Conservation (phyloP, 1,140 invertebrate species). For the Agrilus planipennis region DNA sequence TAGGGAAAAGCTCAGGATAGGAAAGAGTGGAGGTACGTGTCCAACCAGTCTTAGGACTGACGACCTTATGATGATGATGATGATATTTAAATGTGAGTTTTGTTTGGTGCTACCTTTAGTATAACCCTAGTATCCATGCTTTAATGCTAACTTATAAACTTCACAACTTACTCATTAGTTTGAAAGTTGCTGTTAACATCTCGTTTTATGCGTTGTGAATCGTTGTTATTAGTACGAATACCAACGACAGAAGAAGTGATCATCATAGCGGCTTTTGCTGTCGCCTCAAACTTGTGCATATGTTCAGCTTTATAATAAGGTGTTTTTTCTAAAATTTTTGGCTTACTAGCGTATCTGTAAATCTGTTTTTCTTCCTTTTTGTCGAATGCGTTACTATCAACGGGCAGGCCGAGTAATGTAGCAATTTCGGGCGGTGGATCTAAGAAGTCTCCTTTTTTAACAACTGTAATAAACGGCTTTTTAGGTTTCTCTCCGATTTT, state of each 20-base stretch:
- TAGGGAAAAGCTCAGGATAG: too few relatives aligned
- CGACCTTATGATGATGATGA: too few relatives aligned
- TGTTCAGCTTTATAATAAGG: conserved; percentile 12
- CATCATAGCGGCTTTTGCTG: conserved; percentile 24
- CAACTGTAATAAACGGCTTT: conserved; percentile 60
- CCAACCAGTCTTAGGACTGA: too few relatives aligned
- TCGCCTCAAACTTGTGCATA: conserved; percentile 27
- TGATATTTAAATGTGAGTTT: too few relatives aligned
- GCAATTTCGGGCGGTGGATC: conserved; percentile 63
- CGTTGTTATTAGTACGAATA: conserved; percentile 7
- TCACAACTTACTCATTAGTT: conserved; percentile 11
- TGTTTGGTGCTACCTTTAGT: too few relatives aligned
- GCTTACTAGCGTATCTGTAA: conserved; percentile 48
- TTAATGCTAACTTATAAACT: too few relatives aligned
- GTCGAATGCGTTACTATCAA: conserved; percentile 30
- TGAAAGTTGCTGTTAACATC: conserved; percentile 19
- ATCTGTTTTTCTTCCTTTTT: conserved; percentile 35
- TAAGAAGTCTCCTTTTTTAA: conserved; percentile 63
- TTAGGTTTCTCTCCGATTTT: conserved; percentile 17
- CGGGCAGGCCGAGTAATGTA: conserved; percentile 44
- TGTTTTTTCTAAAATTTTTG: conserved; percentile 35
- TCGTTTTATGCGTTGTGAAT: too few relatives aligned
- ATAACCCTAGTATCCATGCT: too few relatives aligned
- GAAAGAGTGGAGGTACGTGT: too few relatives aligned
- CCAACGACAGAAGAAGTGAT: conserved; percentile 20